These are phyloP conservation scores for Genyomyrus donnyi DNA, from an alignment of 2,113 vertebrate genomes.

Conservation along the genomic window DNA sequence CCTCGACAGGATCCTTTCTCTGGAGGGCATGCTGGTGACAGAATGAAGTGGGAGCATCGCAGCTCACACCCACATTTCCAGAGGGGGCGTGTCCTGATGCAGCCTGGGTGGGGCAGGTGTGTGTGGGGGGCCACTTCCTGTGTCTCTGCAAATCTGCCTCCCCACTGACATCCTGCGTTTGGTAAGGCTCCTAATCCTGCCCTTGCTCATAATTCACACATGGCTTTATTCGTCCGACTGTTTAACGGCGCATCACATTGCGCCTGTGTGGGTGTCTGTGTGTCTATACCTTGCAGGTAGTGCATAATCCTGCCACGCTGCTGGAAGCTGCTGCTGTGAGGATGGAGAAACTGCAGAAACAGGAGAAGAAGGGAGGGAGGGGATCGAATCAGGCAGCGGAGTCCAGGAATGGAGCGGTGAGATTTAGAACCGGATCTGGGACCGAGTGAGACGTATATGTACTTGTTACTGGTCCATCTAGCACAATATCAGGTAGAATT, in stretches of 20 bases:
- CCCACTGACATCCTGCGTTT: constrained; percentile 50
- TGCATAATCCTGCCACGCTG: background rate
- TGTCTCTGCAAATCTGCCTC: constrained; percentile 37
- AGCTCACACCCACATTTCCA: constrained; percentile 45
- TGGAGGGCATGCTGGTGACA: constrained; percentile 54
- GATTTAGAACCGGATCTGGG: background rate
- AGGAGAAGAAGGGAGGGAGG: constrained; percentile 31
- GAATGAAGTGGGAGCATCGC: constrained; percentile 49
- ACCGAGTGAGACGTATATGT: background rate
- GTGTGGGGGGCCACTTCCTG: constrained; percentile 38
- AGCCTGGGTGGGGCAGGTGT: constrained; percentile 43
- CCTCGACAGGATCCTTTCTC: constrained; percentile 35
- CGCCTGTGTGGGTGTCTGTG: background rate
- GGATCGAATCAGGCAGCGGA: constrained; percentile 35
- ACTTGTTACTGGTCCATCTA: background rate
- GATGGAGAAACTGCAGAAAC: constrained; percentile 42
- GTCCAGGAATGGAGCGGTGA: constrained; percentile 37
- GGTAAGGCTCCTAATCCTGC: constrained; percentile 32
- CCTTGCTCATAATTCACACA: background rate
- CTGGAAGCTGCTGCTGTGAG: constrained; percentile 42
- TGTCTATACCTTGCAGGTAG: background rate
- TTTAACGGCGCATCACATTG: background rate
- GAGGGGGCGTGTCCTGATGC: constrained; percentile 46
- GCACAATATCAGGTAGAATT: background rate
- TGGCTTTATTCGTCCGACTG: background rate